These are phyloP conservation scores for Euwallacea fornicatus DNA, from an alignment of 1,140 invertebrate species.

Conservation along the genomic window DNA sequence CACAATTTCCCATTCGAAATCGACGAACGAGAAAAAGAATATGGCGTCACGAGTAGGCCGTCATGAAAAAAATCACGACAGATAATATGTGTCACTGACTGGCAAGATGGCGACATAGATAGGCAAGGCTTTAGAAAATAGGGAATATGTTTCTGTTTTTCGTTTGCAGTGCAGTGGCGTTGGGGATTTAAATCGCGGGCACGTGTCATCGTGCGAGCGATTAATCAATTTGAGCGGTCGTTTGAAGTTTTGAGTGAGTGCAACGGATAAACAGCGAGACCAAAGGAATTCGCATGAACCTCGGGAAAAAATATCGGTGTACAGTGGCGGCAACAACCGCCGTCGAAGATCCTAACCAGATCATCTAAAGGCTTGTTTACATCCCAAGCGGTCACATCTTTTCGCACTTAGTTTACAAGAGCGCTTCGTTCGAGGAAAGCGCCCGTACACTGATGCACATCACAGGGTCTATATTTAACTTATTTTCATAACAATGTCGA, in stretches of 20 bases:
- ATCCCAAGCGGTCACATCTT: constrained; percentile 26
- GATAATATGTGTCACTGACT: too few relatives aligned
- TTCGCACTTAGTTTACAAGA: constrained; percentile 33
- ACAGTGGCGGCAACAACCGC: constrained; percentile 15
- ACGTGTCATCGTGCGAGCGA: too few relatives aligned
- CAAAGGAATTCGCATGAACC: constrained; percentile 22
- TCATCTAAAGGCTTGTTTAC: constrained; percentile 20
- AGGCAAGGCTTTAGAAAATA: too few relatives aligned
- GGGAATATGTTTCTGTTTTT: too few relatives aligned
- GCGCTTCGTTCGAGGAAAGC: constrained; percentile 21
- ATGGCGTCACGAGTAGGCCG: too few relatives aligned
- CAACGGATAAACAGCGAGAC: constrained; percentile 2
- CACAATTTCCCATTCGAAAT: too few relatives aligned
- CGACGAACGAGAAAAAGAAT: too few relatives aligned
- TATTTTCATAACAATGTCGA: constrained; percentile 29
- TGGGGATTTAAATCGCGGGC: too few relatives aligned
- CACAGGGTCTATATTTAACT: constrained; percentile 26
- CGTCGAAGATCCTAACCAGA: constrained; percentile 29
- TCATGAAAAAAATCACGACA: too few relatives aligned
- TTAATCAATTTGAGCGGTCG: too few relatives aligned
- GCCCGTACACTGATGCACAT: constrained; percentile 9
- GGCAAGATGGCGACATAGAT: too few relatives aligned
- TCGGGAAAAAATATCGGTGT: constrained; percentile 10
- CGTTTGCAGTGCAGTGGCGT: too few relatives aligned
- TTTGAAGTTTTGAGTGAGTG: constrained; percentile 2